Evolutionary conservation across 2,888 invertebrate genomes (phyloP), one percentile per base, ranked within the genome.

Genomic region (Drosophila ezoana): DNA sequence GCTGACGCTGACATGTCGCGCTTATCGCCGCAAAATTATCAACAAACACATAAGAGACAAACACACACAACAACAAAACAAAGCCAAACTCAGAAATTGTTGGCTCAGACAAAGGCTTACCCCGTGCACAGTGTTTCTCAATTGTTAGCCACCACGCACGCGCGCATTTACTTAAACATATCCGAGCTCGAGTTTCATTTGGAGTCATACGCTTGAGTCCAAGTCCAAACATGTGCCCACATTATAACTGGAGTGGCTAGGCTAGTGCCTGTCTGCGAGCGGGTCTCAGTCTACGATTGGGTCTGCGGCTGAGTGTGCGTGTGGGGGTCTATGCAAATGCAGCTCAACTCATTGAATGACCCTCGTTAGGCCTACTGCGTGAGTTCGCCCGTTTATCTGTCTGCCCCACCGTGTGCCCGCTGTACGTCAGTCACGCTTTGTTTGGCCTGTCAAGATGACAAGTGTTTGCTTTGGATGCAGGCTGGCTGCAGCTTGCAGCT

Each of bases 61-160:
- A 80, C 40, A 53, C 37, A 62, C 52, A 75, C 16, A 64, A 44
- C 64, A 57, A 53, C 67, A 65, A 68, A 52, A 72, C 68, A 75
- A 76, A 76, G 52, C 43, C 58, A 43, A 66, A 68, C 66, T 61
- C 52, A 57, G 56, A 81, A 60, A 71, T 65, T 41, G 58, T 61
- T 62, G 53, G 65, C 76, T 43, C 61, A 62, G 49, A 69, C 58
- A 75, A 67, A 69, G 60, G 69, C 75, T 68, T 64, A 61, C 53
- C 51, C 49, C 53, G 44, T 54, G 54, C 62, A 83, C 89, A 82
- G 74, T 87, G 88, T 87, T 81, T 81, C 88, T 71, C 89, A 84
- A 84, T 83, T 83, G 83, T 89, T 88, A 79, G 88, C 89, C 83
- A 83, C 83, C 83, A 89, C 83, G 89, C 90, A 85, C 87, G 84